phyloP scores from a whole-genome alignment of 2,797 vertebrate genomes.

The Decapterus maruadsi region DNA sequence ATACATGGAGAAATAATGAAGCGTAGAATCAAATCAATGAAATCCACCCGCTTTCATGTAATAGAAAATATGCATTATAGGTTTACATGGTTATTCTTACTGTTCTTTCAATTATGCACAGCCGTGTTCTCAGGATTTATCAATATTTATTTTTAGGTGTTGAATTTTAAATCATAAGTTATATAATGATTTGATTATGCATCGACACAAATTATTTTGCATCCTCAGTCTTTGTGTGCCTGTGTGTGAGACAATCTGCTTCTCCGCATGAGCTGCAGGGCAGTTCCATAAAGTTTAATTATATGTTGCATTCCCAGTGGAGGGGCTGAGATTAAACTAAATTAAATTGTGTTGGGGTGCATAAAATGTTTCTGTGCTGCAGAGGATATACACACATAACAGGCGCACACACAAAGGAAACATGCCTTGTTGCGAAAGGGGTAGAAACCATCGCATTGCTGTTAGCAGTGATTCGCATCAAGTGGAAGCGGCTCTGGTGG shows the following conservation, averaged over 20 bases:
- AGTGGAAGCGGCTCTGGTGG: conserved; percentile 17
- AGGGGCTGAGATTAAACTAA: conserved; percentile 87
- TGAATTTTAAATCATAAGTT: conserved; percentile 79
- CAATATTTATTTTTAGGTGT: conserved; percentile 78
- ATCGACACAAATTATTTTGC: conserved; percentile 74
- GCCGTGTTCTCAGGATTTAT: conserved; percentile 69
- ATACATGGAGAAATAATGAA: conserved; percentile 67
- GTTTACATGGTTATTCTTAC: conserved; percentile 69
- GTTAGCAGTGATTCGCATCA: conserved; percentile 14
- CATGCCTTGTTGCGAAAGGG: not conserved
- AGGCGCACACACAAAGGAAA: conserved; percentile 19
- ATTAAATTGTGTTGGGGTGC: conserved; percentile 86
- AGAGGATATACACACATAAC: conserved; percentile 44
- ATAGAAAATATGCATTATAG: conserved; percentile 61
- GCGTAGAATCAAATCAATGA: conserved; percentile 70
- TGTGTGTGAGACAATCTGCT: conserved; percentile 63
- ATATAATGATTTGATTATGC: conserved; percentile 80
- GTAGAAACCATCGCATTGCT: conserved; percentile 2
- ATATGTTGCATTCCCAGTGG: conserved; percentile 84
- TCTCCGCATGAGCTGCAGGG: conserved; percentile 79
- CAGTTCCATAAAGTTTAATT: conserved; percentile 88
- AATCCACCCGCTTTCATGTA: conserved; percentile 69
- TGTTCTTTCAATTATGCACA: conserved; percentile 69
- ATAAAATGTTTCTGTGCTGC: conserved; percentile 77
- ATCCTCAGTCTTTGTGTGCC: conserved; percentile 50